Conservation (phyloP, 2,797 vertebrate genomes). For the Clangula hyemalis region DNA sequence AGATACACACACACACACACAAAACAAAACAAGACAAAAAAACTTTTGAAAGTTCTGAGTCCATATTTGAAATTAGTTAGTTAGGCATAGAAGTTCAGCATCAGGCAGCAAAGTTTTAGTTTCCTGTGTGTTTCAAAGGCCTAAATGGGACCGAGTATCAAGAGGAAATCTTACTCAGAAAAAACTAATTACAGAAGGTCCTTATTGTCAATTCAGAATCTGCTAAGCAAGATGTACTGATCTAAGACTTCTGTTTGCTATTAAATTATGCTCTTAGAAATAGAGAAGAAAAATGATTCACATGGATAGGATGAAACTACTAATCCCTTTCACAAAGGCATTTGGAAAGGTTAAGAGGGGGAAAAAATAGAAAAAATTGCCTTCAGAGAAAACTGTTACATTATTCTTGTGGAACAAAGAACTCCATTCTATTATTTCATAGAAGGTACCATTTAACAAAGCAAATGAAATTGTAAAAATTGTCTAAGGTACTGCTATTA, state of each 20-base stretch:
- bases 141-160: neutral
- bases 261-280: neutral
- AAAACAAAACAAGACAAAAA: neutral
- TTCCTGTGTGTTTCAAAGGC: neutral
- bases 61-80: neutral
- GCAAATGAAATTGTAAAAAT: neutral
- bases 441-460: neutral
- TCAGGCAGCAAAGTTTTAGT: neutral
- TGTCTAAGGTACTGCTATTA: neutral
- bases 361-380: neutral
- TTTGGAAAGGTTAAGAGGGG: neutral
- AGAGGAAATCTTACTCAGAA: neutral
- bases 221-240: neutral
- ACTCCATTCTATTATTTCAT: neutral
- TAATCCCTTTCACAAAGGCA: neutral
- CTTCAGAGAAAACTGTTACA: neutral
- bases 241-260: neutral
- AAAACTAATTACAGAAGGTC: neutral
- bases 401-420: neutral
- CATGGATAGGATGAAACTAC: neutral
- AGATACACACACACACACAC: neutral
- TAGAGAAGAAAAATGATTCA: neutral
- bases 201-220: neutral
- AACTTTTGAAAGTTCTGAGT: neutral
- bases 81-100: neutral